Percentiles rank a stretch among this genome's conserved stretches.
These are phyloP conservation scores for Tetragonula clypearis DNA, from an alignment of 1,140 invertebrate genomes.

Conservation along the genomic window DNA sequence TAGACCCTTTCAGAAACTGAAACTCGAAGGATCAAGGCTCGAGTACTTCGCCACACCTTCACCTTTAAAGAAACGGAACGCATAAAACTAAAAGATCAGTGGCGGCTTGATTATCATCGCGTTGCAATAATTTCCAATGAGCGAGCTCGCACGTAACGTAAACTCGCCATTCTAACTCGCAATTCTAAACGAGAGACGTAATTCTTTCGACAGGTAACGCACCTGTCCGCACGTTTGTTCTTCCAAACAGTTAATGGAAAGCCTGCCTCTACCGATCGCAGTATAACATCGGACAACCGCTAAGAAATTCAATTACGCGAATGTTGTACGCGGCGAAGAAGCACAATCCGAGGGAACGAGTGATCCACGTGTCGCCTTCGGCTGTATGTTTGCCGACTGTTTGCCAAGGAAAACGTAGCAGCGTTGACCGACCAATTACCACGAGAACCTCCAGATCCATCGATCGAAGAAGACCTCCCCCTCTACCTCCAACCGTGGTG, in stretches of 20 bases:
- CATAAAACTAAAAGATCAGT: not conserved
- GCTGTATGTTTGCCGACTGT: slow-evolving; percentile 8
- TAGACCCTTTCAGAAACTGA: too few species aligned
- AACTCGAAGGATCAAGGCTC: not conserved
- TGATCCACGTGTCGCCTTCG: not conserved
- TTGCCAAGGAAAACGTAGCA: slow-evolving; percentile 10
- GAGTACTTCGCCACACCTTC: not conserved
- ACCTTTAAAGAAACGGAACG: not conserved
- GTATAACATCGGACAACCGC: not conserved
- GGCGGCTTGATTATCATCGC: not conserved
- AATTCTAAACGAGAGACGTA: not conserved
- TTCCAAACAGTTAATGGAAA: not conserved
- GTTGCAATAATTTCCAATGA: not conserved
- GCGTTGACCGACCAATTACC: slow-evolving; percentile 27
- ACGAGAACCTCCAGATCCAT: not conserved
- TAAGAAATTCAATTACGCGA: slow-evolving; percentile 30
- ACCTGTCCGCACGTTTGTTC: not conserved
- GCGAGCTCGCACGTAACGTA: not conserved
- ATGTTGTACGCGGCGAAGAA: not conserved
- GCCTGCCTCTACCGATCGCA: not conserved
- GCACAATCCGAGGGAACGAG: not conserved
- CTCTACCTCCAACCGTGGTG: too few species aligned
- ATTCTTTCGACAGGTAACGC: not conserved
- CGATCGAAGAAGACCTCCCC: not conserved
- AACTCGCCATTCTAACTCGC: not conserved